phyloP scores from a whole-genome alignment of 1,140 invertebrate genomes.

The Drosophila simulans region DNA sequence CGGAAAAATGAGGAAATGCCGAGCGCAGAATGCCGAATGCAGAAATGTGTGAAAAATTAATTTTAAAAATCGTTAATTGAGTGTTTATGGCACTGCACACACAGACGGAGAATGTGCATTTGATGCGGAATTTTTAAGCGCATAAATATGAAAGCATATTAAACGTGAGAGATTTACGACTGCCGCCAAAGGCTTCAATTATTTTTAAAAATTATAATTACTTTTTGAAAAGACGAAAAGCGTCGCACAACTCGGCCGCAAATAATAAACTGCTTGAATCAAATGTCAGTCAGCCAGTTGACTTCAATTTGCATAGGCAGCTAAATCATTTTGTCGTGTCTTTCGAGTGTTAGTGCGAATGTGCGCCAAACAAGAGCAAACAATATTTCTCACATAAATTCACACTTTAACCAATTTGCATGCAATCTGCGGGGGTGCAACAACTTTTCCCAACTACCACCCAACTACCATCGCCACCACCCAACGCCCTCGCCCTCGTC shows the following conservation, averaged over 20 bases:
- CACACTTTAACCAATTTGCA: constrained; percentile 84
- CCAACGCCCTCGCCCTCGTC: constrained; percentile 6
- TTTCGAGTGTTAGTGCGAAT: constrained; percentile 48
- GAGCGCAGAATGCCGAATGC: constrained; percentile 36
- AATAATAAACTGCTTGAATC: constrained; percentile 51
- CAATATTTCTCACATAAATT: constrained; percentile 85
- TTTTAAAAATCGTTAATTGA: constrained; percentile 84
- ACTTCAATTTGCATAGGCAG: constrained; percentile 80
- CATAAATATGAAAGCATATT: constrained; percentile 72
- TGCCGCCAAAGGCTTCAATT: constrained; percentile 43
- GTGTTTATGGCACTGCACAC: constrained; percentile 72
- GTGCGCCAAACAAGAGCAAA: constrained; percentile 79
- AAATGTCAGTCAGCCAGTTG: constrained; percentile 80
- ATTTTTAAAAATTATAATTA: constrained; percentile 41
- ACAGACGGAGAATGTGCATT: constrained; percentile 34
- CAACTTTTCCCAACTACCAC: constrained; percentile 33
- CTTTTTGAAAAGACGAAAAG: constrained; percentile 4
- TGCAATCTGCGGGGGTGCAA: constrained; percentile 81
- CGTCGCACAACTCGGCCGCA: not conserved
- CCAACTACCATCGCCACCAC: not conserved
- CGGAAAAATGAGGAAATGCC: constrained; percentile 66
- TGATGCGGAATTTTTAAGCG: constrained; percentile 50
- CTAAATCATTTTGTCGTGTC: constrained; percentile 82
- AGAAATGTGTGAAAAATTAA: constrained; percentile 83
- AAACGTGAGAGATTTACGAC: constrained; percentile 72